A percentile compares a stretch with the other conserved stretches of the same genome.
phyloP scores from a whole-genome alignment of 2,113 vertebrate species.

The Lathamus discolor region DNA sequence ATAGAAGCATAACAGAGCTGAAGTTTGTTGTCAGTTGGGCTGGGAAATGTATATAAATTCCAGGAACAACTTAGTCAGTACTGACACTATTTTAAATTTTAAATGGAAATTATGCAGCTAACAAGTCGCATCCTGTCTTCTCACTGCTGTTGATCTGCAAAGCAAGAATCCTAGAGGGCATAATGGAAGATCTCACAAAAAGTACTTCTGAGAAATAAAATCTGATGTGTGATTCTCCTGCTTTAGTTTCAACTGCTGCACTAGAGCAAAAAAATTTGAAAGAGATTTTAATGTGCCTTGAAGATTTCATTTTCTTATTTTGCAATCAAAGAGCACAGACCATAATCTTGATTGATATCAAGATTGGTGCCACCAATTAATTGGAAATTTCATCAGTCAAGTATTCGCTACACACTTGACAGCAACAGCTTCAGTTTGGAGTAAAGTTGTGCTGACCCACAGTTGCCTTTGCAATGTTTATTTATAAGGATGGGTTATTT shows the following conservation, averaged over 20 bases:
- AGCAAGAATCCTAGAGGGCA: constrained; percentile 15
- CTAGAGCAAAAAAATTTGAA: background rate
- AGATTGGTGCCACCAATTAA: background rate
- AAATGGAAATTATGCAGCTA: constrained; percentile 54
- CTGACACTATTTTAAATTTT: constrained; percentile 27
- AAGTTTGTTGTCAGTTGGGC: constrained; percentile 40
- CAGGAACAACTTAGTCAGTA: constrained; percentile 34
- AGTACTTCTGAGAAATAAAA: background rate
- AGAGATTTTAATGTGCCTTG: background rate
- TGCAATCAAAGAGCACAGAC: background rate
- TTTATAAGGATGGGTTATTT: background rate
- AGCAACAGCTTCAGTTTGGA: background rate
- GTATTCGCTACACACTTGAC: background rate
- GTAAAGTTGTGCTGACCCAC: background rate
- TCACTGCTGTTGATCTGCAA: constrained; percentile 1
- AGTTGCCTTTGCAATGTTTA: background rate
- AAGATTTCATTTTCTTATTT: background rate
- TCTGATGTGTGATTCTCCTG: background rate
- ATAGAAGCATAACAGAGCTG: constrained; percentile 21
- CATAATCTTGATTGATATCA: background rate
- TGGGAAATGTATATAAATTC: constrained; percentile 28
- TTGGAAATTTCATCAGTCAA: background rate
- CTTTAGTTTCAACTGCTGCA: background rate
- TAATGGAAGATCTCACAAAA: background rate
- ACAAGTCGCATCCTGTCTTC: constrained; percentile 41